Evolutionary conservation across 2,797 vertebrate genomes (phyloP).

Genomic region (Mus minutoides): DNA sequence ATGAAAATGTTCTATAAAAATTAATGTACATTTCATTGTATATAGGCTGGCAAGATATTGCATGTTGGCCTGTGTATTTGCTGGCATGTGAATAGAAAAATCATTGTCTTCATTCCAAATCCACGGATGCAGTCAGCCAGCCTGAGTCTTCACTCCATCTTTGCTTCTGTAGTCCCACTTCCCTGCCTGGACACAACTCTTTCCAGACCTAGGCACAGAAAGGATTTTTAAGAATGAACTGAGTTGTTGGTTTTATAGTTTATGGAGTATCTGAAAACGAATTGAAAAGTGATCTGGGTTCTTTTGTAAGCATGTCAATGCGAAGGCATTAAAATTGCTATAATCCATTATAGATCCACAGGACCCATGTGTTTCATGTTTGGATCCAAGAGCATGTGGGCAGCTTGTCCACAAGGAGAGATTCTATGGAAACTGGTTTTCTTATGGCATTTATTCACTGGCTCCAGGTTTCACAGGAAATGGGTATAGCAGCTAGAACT

Average conservation of each 20-base stretch:
- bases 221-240: background rate
- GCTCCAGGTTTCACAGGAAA: background rate
- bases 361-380: background rate
- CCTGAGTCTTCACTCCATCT: background rate
- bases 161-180: background rate
- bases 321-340: background rate
- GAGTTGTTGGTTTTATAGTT: background rate
- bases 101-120: background rate
- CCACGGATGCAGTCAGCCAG: background rate
- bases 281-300: background rate
- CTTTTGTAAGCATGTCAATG: background rate
- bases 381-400: background rate
- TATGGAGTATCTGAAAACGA: background rate
- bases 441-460: background rate
- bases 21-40: background rate
- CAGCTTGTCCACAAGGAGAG: background rate
- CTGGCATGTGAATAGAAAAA: background rate
- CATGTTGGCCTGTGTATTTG: background rate
- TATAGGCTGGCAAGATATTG: background rate
- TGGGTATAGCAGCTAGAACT: background rate
- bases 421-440: background rate
- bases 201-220: background rate
- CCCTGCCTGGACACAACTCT: background rate
- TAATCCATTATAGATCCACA: fast-evolving
- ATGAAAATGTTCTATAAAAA: background rate